Evolutionary conservation across 2,888 invertebrate species (phyloP).

Genomic region (Hymenopus coronatus): DNA sequence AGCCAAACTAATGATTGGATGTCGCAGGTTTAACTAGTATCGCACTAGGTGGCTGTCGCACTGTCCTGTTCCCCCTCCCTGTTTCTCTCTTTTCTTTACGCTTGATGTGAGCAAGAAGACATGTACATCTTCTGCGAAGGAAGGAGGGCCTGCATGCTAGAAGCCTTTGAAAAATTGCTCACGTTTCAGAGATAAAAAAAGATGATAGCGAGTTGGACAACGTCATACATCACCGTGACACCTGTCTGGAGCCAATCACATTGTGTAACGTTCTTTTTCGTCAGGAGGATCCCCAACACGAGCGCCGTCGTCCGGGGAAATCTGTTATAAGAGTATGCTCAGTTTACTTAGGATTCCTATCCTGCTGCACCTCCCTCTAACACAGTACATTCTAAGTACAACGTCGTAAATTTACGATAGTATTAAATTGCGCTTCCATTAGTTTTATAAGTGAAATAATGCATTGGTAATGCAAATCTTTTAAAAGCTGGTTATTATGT

Average conservation of each 20-base stretch:
- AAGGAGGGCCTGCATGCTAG: neutral
- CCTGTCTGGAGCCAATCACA: constrained; percentile 19
- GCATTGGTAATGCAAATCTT: too few relatives aligned
- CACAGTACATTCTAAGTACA: too few relatives aligned
- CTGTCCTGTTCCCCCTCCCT: neutral
- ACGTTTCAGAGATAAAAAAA: constrained; percentile 10
- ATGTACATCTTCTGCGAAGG: neutral
- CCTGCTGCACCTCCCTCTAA: too few relatives aligned
- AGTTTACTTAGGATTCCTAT: neutral
- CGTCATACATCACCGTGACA: constrained; percentile 18
- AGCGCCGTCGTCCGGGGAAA: neutral
- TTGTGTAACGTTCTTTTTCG: neutral
- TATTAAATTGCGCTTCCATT: too few relatives aligned
- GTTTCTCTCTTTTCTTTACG: neutral
- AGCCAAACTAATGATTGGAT: neutral
- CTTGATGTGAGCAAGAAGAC: neutral
- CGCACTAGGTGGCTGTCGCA: neutral
- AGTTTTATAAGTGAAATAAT: too few relatives aligned
- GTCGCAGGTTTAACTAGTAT: neutral
- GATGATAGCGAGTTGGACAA: constrained; percentile 8
- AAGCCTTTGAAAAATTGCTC: constrained; percentile 10
- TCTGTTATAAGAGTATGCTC: neutral
- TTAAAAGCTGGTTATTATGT: too few relatives aligned
- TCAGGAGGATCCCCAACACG: neutral
- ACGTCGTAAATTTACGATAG: too few relatives aligned